A percentile compares a stretch with the other conserved stretches of the same genome.
These are phyloP conservation scores for Centrocercus urophasianus DNA, from an alignment of 2,113 vertebrate genomes.

Conservation along the genomic window DNA sequence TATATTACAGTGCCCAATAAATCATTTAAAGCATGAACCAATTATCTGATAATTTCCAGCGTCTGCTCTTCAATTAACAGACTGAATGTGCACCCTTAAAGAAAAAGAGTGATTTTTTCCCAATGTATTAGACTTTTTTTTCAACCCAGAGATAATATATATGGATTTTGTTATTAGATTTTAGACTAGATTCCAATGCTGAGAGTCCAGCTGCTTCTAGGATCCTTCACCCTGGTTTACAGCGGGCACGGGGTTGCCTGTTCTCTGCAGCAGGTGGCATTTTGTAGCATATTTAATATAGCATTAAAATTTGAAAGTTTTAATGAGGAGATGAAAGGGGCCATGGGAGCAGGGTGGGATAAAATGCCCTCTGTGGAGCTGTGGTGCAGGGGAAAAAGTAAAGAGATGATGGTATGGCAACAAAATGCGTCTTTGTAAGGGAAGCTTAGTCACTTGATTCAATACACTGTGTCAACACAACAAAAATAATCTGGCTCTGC, in stretches of 20 bases:
- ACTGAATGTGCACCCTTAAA: not conserved
- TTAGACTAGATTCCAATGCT: not conserved
- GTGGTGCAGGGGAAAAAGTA: not conserved
- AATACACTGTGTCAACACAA: not conserved
- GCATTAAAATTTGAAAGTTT: not conserved
- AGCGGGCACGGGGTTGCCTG: not conserved
- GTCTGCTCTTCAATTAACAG: slow-evolving; percentile 1
- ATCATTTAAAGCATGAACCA: not conserved
- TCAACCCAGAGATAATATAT: not conserved
- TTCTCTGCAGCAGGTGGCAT: not conserved
- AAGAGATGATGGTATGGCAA: not conserved
- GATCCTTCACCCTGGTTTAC: not conserved
- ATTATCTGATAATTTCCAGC: not conserved
- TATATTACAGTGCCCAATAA: not conserved
- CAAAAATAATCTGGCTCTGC: not conserved
- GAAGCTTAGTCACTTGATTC: not conserved
- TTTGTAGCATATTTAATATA: not conserved
- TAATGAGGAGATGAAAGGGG: not conserved
- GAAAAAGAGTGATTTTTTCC: not conserved
- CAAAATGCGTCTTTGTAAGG: not conserved
- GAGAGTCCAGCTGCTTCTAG: not conserved
- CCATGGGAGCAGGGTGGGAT: not conserved
- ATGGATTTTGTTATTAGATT: not conserved
- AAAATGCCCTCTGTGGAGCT: not conserved
- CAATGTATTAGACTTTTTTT: not conserved